Conservation (phyloP, 2,113 vertebrate species). For the Tyrannus savana region DNA sequence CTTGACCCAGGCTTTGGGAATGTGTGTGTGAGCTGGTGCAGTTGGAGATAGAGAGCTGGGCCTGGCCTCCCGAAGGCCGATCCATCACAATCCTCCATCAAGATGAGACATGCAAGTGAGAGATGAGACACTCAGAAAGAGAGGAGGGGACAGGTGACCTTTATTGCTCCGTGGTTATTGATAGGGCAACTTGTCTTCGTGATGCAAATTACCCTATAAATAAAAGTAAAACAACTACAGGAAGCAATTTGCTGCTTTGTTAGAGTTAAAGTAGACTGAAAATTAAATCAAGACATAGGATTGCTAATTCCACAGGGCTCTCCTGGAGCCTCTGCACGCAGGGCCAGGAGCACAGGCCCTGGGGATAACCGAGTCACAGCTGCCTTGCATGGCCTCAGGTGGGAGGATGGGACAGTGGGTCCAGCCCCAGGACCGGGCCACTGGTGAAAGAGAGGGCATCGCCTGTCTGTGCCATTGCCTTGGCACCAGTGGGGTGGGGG, state of each 20-base stretch:
- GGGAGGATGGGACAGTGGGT: not conserved
- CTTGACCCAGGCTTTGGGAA: not conserved
- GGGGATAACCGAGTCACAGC: fast-evolving
- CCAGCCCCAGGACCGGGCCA: fast-evolving
- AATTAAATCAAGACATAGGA: conserved; percentile 34
- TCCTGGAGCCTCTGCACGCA: not conserved
- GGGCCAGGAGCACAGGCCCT: fast-evolving
- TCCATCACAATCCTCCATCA: not conserved
- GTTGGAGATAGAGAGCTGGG: not conserved
- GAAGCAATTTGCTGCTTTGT: conserved; percentile 56
- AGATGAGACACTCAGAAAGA: conserved; percentile 26
- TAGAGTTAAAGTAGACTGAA: conserved; percentile 43
- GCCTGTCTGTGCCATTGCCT: not conserved
- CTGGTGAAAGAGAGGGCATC: not conserved
- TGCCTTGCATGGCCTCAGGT: fast-evolving
- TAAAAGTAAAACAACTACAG: conserved; percentile 66
- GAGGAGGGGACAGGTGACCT: conserved; percentile 62
- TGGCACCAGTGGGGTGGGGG: fast-evolving
- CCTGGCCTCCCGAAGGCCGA: not conserved
- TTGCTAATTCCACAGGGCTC: not conserved
- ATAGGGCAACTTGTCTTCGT: conserved; percentile 50
- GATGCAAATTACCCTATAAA: conserved; percentile 68
- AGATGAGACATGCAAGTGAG: conserved; percentile 29
- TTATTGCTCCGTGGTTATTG: conserved; percentile 53
- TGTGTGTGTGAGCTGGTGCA: fast-evolving